Base-by-base conservation (phyloP, 2,113 vertebrate genomes). In the Monopterus albus region DNA sequence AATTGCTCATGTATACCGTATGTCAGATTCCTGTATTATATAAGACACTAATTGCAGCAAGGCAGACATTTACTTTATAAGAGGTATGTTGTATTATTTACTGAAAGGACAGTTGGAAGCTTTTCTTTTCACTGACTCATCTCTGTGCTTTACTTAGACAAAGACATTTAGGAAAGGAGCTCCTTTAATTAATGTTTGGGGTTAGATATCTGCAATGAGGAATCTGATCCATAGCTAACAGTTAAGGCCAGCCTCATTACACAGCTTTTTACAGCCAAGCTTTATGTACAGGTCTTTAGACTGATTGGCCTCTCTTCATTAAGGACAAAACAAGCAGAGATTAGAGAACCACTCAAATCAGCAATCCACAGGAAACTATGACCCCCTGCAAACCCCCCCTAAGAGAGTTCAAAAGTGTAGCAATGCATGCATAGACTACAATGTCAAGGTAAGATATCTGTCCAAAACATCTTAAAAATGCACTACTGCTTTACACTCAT, bases 201-300 rank as follows among this genome's bases (percentile, higher is more conserved):
- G 29, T 64, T 50, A 45, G 50, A 51, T 15, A 50, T 76, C 20
- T 65, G 50, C 51, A 29, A 25, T 7, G 4, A 72, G 15, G 31
- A 67, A 74, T 72, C 60, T 28, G 38, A 62, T 35, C 45, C 25
- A 5, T 8, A 31, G 33, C 53, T 31, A 59, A 45, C 47, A 39
- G 55, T 67, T 7, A 43, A n/a, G n/a, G n/a, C 72, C 55, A 49
- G 31, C 42, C n/a, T 64, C 5, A 6, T 29, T 25, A 28, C 18
- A 45, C 57, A 21, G 67, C 43, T 39, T 72, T 79, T 82, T 72
- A 81, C 1, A 1, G 65, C 62, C 29, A n/a, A 29, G 53, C 59
- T 78, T 75, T 72, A 75, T 67, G 71, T 46, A 50, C 72, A 81
- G 68, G 72, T 63, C 75, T 70, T 85, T 82, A 70, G 61, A 57